These are phyloP conservation scores for Bungarus multicinctus DNA, from an alignment of 2,113 vertebrate species.

Conservation along the genomic window DNA sequence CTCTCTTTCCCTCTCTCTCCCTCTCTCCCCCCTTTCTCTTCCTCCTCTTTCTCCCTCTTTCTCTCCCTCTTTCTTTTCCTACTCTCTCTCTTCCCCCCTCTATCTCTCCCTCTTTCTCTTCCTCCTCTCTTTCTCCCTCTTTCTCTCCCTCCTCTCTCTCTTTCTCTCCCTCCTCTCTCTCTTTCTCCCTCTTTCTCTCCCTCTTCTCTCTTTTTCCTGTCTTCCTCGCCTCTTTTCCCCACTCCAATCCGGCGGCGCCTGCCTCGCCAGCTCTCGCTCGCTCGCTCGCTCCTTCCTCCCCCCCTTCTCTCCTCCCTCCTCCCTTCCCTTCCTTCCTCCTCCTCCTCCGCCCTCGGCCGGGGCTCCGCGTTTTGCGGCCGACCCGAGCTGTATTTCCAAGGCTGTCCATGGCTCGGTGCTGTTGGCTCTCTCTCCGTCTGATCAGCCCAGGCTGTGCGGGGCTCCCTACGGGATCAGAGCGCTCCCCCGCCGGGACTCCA, in stretches of 20 bases:
- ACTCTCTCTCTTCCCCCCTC: not conserved
- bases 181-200: not conserved
- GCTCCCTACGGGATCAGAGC: constrained; percentile 99
- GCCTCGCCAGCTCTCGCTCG: constrained; percentile 6
- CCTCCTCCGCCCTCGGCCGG: constrained; percentile 20
- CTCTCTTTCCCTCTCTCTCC: not conserved
- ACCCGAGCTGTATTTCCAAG: constrained; percentile 80
- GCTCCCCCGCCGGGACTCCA: constrained; percentile 99
- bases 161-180: no score
- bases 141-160: no score
- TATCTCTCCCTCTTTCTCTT: not conserved
- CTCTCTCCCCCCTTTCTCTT: not conserved
- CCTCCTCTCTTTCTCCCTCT: no score
- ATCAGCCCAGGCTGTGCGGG: constrained; percentile 97
- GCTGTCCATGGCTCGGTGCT: constrained; percentile 93
- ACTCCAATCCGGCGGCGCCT: constrained; percentile 45
- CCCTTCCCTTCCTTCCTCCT: not conserved
- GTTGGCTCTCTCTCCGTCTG: constrained; percentile 86
- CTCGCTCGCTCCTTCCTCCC: not conserved
- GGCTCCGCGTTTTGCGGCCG: constrained; percentile 73
- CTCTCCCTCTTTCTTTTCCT: constrained; percentile 29
- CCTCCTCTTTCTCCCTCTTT: constrained; percentile 29
- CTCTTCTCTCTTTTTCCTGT: constrained; percentile 55
- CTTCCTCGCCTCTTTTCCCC: not conserved
- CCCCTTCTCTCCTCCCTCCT: rapidly evolving